These are phyloP conservation scores for Saturnia japonica DNA, from an alignment of 2,888 invertebrate species.

Conservation along the genomic window DNA sequence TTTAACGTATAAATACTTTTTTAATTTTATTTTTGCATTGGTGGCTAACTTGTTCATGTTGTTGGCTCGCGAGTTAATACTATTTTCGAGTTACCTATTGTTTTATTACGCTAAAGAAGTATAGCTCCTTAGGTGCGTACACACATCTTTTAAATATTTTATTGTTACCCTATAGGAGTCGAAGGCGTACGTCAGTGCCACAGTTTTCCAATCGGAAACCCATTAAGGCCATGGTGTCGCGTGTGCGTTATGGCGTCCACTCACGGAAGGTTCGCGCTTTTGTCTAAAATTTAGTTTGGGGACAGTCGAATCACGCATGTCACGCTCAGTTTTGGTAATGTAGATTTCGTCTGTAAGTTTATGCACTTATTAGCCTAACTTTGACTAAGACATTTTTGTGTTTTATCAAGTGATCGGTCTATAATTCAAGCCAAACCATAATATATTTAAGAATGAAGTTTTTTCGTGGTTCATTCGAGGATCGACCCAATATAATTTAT, in stretches of 20 bases:
- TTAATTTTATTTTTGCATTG: too few relatives aligned
- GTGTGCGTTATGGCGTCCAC: constrained; percentile 42
- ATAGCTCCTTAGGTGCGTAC: too few relatives aligned
- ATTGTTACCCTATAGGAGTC: constrained; percentile 10
- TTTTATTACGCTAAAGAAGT: too few relatives aligned
- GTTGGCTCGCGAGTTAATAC: too few relatives aligned
- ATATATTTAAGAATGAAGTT: neutral
- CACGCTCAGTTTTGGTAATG: constrained; percentile 19
- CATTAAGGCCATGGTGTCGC: constrained; percentile 54
- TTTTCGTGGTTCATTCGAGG: neutral
- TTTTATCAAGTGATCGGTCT: neutral
- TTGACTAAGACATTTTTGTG: neutral
- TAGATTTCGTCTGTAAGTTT: constrained; percentile 1
- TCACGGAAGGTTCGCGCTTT: constrained; percentile 39
- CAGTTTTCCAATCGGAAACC: constrained; percentile 53
- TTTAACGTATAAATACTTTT: too few relatives aligned
- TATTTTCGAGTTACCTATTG: too few relatives aligned
- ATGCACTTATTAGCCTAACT: neutral
- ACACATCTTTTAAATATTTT: neutral
- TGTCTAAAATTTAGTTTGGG: constrained; percentile 23
- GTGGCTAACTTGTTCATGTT: too few relatives aligned
- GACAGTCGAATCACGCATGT: constrained; percentile 16
- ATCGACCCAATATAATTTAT: too few relatives aligned
- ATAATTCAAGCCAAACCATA: neutral
- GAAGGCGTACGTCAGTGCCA: constrained; percentile 14